Evolutionary conservation across 2,888 invertebrate species (phyloP).

Genomic region (Rhogogaster chlorosoma): DNA sequence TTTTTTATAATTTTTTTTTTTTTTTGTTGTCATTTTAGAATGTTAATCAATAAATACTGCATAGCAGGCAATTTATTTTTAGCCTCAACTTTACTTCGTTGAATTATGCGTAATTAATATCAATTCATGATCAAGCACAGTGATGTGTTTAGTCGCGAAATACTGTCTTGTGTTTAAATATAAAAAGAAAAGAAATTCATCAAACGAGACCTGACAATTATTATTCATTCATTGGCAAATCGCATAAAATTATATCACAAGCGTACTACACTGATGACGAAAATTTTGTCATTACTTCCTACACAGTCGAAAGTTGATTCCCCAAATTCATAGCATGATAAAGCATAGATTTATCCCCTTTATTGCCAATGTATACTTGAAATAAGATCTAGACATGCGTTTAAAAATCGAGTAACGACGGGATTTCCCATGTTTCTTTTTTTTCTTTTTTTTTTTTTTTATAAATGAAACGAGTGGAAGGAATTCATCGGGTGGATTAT

Average conservation of each 20-base stretch:
- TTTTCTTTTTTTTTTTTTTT: no score
- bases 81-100: background rate
- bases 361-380: background rate
- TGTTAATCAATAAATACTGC: conserved; percentile 6
- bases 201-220: background rate
- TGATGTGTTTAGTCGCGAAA: background rate
- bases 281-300: background rate
- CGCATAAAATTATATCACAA: background rate
- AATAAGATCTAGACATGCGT: background rate
- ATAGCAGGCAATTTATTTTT: background rate
- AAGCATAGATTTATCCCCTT: background rate
- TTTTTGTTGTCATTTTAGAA: conserved; percentile 39
- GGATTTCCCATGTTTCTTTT: no score
- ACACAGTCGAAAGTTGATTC: background rate
- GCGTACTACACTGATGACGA: background rate
- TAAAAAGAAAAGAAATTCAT: background rate
- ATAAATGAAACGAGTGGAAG: background rate
- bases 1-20: conserved; percentile 52
- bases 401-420: background rate
- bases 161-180: background rate
- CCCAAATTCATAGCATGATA: background rate
- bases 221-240: background rate
- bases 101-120: background rate
- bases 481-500: background rate
- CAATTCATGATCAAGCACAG: background rate